phyloP scores from a whole-genome alignment of 1,140 invertebrate genomes.

The Neelides sp. region DNA sequence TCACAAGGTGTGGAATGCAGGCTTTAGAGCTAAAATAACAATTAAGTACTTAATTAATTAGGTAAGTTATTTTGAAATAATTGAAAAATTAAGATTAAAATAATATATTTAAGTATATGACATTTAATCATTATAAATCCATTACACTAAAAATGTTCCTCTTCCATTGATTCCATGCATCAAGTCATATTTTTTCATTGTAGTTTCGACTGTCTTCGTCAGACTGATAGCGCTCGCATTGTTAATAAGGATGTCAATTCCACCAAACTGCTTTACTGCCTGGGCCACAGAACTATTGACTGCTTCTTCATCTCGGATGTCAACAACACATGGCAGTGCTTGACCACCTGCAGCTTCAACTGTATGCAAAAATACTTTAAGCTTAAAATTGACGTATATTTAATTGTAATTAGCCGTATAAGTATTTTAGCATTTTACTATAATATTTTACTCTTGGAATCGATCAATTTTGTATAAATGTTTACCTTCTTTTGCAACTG shows the following conservation, averaged over 20 bases:
- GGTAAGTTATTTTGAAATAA: no score
- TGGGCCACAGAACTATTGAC: constrained; percentile 71
- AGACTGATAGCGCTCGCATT: constrained; percentile 94
- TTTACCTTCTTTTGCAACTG: constrained; percentile 87
- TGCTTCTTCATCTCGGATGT: constrained; percentile 76
- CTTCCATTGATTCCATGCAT: constrained; percentile 86
- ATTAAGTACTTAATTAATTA: constrained; percentile 3
- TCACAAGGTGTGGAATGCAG: constrained; percentile 78
- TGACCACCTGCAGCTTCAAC: constrained; percentile 84
- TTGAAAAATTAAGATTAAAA: neutral
- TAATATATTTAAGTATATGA: neutral
- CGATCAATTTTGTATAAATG: constrained; percentile 28
- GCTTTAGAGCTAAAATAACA: constrained; percentile 64
- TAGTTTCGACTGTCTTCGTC: constrained; percentile 67
- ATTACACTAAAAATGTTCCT: constrained; percentile 83
- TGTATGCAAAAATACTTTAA: constrained; percentile 37
- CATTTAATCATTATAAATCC: constrained; percentile 19
- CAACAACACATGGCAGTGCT: constrained; percentile 82
- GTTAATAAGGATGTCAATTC: constrained; percentile 89
- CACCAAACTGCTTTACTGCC: constrained; percentile 83
- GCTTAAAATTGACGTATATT: no score
- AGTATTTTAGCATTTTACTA: no score
- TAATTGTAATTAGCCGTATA: no score
- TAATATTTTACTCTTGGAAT: no score
- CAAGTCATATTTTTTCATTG: constrained; percentile 91